These are phyloP conservation scores for Vanessa cardui DNA, from an alignment of 2,888 invertebrate genomes.

Conservation along the genomic window DNA sequence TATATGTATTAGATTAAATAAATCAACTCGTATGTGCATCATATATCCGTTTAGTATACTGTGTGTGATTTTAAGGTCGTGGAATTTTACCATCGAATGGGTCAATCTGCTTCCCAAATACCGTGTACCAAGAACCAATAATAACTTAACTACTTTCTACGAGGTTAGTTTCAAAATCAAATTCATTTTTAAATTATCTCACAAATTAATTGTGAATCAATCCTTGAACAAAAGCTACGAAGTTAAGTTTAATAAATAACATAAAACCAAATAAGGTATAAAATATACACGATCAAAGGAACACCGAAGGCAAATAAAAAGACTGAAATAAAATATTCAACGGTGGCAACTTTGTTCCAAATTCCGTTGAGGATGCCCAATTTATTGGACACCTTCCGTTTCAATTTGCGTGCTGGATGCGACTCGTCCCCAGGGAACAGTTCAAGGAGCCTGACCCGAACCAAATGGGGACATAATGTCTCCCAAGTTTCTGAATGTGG, in stretches of 20 bases:
- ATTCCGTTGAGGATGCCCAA: constrained; percentile 63
- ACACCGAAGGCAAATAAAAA: constrained; percentile 36
- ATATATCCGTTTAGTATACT: too few relatives aligned
- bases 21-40: too few relatives aligned
- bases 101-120: too few relatives aligned
- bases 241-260: neutral
- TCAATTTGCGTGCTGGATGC: constrained; percentile 67
- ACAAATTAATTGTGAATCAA: too few relatives aligned
- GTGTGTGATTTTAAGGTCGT: too few relatives aligned
- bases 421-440: constrained; percentile 47
- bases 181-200: too few relatives aligned
- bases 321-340: constrained; percentile 67
- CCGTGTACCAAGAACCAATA: too few relatives aligned
- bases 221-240: too few relatives aligned
- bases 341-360: constrained; percentile 58
- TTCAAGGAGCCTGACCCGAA: constrained; percentile 55
- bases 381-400: constrained; percentile 77
- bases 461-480: constrained; percentile 36
- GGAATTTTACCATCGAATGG: too few relatives aligned
- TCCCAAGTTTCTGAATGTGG: constrained; percentile 16
- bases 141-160: too few relatives aligned
- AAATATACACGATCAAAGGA: constrained; percentile 8
- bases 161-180: too few relatives aligned
- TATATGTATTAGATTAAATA: too few relatives aligned
- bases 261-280: neutral